Conservation (phyloP, 2,888 invertebrate species). For the Sussaba pulchella region DNA sequence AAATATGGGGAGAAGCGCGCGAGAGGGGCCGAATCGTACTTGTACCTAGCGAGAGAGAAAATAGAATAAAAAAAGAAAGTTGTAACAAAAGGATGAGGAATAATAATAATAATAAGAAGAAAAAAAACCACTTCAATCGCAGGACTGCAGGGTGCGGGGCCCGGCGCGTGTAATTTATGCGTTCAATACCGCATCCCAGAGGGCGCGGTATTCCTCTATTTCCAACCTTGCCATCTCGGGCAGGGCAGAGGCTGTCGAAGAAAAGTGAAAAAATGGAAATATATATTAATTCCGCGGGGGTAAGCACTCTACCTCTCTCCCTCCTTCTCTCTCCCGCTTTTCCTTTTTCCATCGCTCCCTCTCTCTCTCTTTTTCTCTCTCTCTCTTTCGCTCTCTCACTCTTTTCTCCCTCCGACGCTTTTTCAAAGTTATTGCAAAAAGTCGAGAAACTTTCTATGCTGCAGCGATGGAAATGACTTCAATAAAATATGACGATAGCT, state of each 20-base stretch:
- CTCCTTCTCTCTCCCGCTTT: conserved; percentile 24
- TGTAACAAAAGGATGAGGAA: conserved; percentile 36
- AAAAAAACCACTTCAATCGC: conserved; percentile 73
- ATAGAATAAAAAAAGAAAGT: conserved; percentile 50
- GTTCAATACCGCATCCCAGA: conserved; percentile 75
- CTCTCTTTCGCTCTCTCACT: conserved; percentile 41
- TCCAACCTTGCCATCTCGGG: conserved; percentile 54
- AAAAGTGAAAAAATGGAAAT: conserved; percentile 55
- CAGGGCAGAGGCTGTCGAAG: conserved; percentile 37
- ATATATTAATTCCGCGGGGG: conserved; percentile 63
- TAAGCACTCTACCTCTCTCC: conserved; percentile 22
- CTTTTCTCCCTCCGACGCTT: conserved; percentile 61
- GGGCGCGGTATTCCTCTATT: conserved; percentile 61
- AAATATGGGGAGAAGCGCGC: conserved; percentile 52
- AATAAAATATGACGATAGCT: conserved; percentile 76
- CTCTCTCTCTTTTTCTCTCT: conserved; percentile 28
- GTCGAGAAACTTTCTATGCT: conserved; percentile 71
- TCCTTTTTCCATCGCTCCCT: conserved; percentile 13
- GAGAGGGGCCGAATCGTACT: conserved; percentile 26
- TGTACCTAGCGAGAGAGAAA: conserved; percentile 52
- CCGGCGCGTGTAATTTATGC: conserved; percentile 77
- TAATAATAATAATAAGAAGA: conserved; percentile 29
- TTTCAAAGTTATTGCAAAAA: conserved; percentile 78
- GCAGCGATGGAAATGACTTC: conserved; percentile 77
- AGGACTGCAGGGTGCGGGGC: conserved; percentile 70